These are phyloP conservation scores for Megalops cyprinoides DNA, from an alignment of 2,797 vertebrate genomes.

Conservation along the genomic window DNA sequence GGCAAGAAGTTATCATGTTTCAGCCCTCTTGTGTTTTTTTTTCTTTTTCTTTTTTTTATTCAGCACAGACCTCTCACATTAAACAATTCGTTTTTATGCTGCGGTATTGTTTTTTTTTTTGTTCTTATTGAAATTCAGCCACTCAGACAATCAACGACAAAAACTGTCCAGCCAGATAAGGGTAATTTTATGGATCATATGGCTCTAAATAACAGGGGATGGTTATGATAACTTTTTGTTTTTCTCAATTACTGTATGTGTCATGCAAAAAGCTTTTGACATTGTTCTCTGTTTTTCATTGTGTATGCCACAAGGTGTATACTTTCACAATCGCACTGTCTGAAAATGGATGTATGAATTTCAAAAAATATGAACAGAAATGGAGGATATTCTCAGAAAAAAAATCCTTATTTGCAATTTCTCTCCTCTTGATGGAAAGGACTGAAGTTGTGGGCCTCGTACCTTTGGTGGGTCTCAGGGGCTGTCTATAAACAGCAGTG, in stretches of 20 bases:
- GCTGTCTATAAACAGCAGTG: conserved; percentile 56
- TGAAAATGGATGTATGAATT: background rate
- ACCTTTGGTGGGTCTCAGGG: conserved; percentile 48
- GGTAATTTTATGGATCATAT: background rate
- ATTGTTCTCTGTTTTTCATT: background rate
- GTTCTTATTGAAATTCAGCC: background rate
- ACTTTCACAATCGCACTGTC: background rate
- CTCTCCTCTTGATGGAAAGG: too few relatives aligned
- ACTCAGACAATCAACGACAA: too few relatives aligned
- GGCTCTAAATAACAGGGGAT: too few relatives aligned
- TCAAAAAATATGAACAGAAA: background rate
- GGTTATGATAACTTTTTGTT: background rate
- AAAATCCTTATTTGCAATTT: too few relatives aligned
- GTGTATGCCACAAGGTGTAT: background rate
- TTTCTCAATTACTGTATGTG: too few relatives aligned
- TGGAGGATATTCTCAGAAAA: background rate
- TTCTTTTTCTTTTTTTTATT: background rate
- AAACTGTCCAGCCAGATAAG: too few relatives aligned
- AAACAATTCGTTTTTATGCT: background rate
- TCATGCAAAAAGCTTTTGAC: too few relatives aligned
- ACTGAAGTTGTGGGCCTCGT: too few relatives aligned
- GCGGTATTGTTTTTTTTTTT: background rate
- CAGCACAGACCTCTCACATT: background rate
- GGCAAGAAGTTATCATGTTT: conserved; percentile 42
- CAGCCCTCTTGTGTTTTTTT: conserved; percentile 6